phyloP scores from a whole-genome alignment of 2,113 vertebrate species.

The Microcebus jonahi region DNA sequence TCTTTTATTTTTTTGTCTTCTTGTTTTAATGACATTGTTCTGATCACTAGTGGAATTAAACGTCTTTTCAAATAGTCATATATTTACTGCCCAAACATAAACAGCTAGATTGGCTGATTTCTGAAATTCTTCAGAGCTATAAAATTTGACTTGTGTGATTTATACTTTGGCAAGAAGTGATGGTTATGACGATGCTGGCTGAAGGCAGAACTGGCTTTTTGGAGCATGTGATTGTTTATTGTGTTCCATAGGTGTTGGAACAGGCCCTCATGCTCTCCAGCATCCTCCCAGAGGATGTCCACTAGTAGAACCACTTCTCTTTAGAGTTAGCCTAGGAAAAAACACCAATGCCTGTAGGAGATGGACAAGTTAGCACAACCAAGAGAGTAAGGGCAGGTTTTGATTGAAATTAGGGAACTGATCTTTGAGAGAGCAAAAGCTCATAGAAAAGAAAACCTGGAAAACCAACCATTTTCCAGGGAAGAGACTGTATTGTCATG shows the following conservation, averaged over 20 bases:
- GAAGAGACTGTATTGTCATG: neutral
- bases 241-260: neutral
- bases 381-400: neutral
- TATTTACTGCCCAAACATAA: constrained; percentile 32
- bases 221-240: neutral
- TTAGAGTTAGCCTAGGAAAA: neutral
- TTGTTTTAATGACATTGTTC: neutral
- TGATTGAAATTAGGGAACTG: neutral
- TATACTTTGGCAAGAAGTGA: neutral
- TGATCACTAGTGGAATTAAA: neutral
- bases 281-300: neutral
- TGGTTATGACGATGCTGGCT: neutral
- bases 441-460: neutral
- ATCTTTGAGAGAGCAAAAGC: neutral
- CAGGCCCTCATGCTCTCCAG: neutral
- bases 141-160: constrained; percentile 6
- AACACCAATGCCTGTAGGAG: neutral
- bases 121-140: neutral
- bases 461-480: neutral
- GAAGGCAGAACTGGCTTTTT: neutral
- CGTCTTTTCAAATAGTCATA: neutral
- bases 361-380: neutral
- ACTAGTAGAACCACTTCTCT: neutral
- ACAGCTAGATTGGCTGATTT: neutral
- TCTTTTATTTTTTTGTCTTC: neutral